Percentiles rank a stretch among this genome's conserved stretches.
Evolutionary conservation across 2,888 invertebrate species (phyloP).

Genomic region (Subacronicta megacephala): DNA sequence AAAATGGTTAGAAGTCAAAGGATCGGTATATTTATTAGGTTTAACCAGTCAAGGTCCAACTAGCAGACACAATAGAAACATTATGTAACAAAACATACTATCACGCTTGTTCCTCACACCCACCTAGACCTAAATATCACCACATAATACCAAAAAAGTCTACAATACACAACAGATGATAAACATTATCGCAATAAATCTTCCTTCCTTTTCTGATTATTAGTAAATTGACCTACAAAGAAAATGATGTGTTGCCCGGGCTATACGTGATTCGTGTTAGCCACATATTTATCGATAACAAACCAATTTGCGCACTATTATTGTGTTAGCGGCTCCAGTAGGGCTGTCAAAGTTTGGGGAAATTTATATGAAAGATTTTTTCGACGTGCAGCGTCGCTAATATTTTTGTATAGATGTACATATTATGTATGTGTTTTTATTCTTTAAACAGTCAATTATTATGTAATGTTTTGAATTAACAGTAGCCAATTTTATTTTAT

Average conservation of each 20-base stretch:
- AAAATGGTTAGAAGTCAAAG: too few species aligned
- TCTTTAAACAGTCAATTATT: background rate
- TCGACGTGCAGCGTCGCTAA: background rate
- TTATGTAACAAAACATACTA: too few species aligned
- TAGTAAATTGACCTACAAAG: slow-evolving; percentile 61
- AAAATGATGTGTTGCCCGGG: slow-evolving; percentile 53
- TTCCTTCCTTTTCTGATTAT: slow-evolving; percentile 43
- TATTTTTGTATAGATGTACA: background rate
- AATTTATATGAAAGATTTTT: slow-evolving; percentile 14
- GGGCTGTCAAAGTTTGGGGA: slow-evolving; percentile 26
- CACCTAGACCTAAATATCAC: too few species aligned
- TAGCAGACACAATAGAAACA: too few species aligned
- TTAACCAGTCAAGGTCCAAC: too few species aligned
- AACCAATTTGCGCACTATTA: slow-evolving; percentile 69
- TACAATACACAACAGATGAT: too few species aligned
- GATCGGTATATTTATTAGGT: too few species aligned
- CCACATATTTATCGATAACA: slow-evolving; percentile 70
- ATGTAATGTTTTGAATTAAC: background rate
- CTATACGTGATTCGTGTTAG: slow-evolving; percentile 68
- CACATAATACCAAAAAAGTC: too few species aligned
- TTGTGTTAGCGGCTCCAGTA: slow-evolving; percentile 58
- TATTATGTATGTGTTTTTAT: slow-evolving; percentile 4
- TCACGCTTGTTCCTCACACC: too few species aligned
- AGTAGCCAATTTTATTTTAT: background rate
- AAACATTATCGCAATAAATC: slow-evolving; percentile 40